Evolutionary conservation across 2,113 vertebrate species (phyloP), one percentile per base, ranked within the genome.

Genomic region (Semicossyphus pulcher): DNA sequence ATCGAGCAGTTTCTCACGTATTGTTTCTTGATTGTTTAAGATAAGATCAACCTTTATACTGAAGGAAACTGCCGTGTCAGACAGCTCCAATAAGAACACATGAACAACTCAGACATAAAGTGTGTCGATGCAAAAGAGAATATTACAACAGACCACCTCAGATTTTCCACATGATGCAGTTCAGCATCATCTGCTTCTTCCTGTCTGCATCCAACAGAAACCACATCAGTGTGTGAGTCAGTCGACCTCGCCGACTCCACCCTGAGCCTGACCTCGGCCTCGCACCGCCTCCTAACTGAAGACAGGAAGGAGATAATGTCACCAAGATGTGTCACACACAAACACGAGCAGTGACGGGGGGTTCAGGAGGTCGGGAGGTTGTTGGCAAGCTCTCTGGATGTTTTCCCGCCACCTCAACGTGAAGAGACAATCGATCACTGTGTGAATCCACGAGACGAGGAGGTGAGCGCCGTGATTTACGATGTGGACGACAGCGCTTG

Each of bases 251-350:
- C 1, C 7, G 71, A 48, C 73, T 44, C 25, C 74, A 70, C 58
- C 68, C 72, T 58, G 75, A 68, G 48, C 63, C 72, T 51, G 87
- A 85, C 83, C 87, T 78, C 84, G 31, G 28, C 61, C 67, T 76
- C 52, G 15, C 68, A 6, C 7, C 31, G 18, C 68, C 63, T 37
- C 64, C 21, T 83, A 83, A 90, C 85, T 62, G 71, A 21, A 87
- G 83, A 69, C 88, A 79, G 72, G 82, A 52, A 36, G 58, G 10
- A 66, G 64, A 78, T 86, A 85, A 91, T 86, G 81, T 89, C 86
- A 74, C 86, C 83, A 84, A 86, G 83, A 88, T 85, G 86, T 69
- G 77, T 74, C 67, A 29, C 72, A 74, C 63, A 91, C 87, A 84
- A 77, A 68, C 70, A 51, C 25, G 39, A 32, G 10, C 44, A 62